A percentile compares a stretch with the other conserved stretches of the same genome.
Conservation (phyloP, 2,797 vertebrate species). For the Myotis myotis region DNA sequence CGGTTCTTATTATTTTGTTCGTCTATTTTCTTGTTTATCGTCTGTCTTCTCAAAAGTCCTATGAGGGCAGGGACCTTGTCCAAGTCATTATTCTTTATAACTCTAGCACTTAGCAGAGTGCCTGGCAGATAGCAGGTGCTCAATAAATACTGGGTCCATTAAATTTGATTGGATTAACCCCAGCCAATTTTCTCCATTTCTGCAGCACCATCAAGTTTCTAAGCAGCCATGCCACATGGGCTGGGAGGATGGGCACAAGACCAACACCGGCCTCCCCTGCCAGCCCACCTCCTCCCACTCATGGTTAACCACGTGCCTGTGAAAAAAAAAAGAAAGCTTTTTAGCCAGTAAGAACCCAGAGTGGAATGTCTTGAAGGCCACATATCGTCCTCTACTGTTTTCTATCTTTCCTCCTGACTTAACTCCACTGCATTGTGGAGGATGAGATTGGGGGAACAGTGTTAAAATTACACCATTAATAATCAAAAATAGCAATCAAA, state of each 20-base stretch:
- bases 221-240: background rate
- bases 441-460: background rate
- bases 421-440: background rate
- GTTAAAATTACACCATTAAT: background rate
- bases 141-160: background rate
- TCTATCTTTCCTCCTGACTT: background rate
- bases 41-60: constrained; percentile 43
- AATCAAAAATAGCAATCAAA: background rate
- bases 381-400: background rate
- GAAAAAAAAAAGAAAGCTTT: background rate
- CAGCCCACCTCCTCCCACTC: background rate
- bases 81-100: constrained; percentile 12
- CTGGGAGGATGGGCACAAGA: background rate
- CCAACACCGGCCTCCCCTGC: background rate
- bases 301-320: background rate
- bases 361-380: background rate
- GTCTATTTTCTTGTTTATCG: constrained; percentile 30
- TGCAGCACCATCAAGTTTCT: background rate
- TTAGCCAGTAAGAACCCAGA: background rate
- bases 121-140: constrained; percentile 1
- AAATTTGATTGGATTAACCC: background rate
- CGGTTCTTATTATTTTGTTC: background rate
- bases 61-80: background rate
- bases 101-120: background rate
- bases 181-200: constrained; percentile 14